Percentiles rank a stretch among this genome's conserved stretches.
Conservation (phyloP, 2,113 vertebrate genomes). For the Psilopsiagon aurifrons region DNA sequence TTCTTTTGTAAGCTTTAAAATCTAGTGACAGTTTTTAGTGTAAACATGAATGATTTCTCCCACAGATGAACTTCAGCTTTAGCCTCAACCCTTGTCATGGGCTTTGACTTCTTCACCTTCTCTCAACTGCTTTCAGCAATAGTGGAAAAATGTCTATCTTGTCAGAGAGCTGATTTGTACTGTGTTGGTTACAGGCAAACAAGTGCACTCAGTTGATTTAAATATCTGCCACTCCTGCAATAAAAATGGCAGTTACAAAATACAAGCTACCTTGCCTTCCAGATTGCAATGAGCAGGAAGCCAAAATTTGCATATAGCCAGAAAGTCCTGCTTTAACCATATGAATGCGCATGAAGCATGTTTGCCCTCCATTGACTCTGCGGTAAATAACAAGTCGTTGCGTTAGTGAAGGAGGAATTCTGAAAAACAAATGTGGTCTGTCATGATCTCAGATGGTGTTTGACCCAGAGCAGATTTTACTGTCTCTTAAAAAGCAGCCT, state of each 20-base stretch:
- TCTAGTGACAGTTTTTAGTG: background rate
- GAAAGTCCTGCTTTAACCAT: background rate
- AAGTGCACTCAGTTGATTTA: background rate
- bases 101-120: background rate
- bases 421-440: background rate
- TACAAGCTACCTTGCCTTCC: background rate
- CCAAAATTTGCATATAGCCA: background rate
- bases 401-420: background rate
- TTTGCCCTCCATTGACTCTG: background rate
- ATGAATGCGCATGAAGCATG: accelerated
- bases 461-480: background rate
- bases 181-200: background rate
- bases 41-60: background rate
- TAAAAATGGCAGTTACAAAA: background rate
- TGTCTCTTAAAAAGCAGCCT: background rate
- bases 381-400: accelerated
- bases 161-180: background rate
- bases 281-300: background rate
- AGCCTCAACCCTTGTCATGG: background rate
- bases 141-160: background rate
- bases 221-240: background rate
- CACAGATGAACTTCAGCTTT: background rate
- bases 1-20: background rate
- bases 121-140: background rate
- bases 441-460: background rate